phyloP scores from a whole-genome alignment of 2,113 vertebrate species.

The Apodemus sylvaticus region DNA sequence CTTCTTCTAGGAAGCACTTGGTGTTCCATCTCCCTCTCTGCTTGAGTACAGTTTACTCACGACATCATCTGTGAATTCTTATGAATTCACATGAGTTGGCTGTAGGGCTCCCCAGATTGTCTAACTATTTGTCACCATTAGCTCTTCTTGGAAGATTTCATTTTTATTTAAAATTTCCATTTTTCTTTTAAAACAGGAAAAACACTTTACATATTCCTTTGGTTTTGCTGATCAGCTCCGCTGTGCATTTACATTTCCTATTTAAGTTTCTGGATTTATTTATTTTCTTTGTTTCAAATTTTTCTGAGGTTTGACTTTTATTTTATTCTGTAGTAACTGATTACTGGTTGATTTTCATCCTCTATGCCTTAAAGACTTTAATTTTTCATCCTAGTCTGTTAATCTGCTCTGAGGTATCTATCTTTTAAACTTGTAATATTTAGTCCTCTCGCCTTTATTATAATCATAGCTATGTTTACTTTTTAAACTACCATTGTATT shows the following conservation, averaged over 20 bases:
- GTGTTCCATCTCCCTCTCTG: not conserved
- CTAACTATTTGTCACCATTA: not conserved
- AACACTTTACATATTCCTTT: not conserved
- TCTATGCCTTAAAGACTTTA: not conserved
- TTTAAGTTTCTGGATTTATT: not conserved
- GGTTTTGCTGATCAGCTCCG: not conserved
- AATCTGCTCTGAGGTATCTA: not conserved
- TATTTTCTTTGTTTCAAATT: not conserved
- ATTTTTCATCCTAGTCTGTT: not conserved
- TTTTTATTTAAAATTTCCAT: not conserved
- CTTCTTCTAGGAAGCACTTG: not conserved
- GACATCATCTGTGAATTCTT: not conserved
- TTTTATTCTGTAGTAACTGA: not conserved
- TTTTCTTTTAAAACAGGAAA: not conserved
- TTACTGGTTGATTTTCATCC: not conserved
- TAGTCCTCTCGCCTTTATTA: not conserved
- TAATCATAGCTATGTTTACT: not conserved
- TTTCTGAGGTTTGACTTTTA: not conserved
- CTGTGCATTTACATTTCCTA: not conserved
- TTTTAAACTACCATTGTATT: not conserved
- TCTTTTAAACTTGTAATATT: not conserved
- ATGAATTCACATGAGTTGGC: not conserved
- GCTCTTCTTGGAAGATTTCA: not conserved
- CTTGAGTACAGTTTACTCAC: conserved; percentile 9
- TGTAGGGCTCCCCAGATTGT: not conserved